These are phyloP conservation scores for Xestia sexstrigata DNA, from an alignment of 2,888 invertebrate species.

Conservation along the genomic window DNA sequence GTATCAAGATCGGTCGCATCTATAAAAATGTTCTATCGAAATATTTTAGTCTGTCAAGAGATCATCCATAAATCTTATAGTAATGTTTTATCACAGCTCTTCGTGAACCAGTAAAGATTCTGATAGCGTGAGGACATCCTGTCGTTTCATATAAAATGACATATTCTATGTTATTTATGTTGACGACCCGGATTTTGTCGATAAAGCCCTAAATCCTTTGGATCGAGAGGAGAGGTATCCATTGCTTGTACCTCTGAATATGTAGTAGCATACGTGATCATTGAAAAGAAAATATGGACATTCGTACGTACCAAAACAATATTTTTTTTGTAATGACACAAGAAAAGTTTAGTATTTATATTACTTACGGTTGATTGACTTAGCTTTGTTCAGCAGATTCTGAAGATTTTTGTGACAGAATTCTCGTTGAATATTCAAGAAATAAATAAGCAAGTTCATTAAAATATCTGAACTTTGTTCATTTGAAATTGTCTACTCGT, in stretches of 20 bases:
- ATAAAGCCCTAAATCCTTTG: slow-evolving; percentile 36
- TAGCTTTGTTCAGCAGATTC: slow-evolving; percentile 7
- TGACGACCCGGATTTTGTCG: slow-evolving; percentile 40
- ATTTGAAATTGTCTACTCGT: not conserved
- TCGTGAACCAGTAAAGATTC: slow-evolving; percentile 51
- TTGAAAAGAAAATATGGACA: slow-evolving; percentile 11
- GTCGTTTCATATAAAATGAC: slow-evolving; percentile 47
- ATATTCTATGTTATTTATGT: slow-evolving; percentile 60
- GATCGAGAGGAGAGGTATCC: slow-evolving; percentile 17
- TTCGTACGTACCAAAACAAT: slow-evolving; percentile 20
- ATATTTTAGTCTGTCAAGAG: slow-evolving; percentile 47
- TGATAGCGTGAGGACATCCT: slow-evolving; percentile 59
- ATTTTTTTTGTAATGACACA: slow-evolving; percentile 16
- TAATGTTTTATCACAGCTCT: slow-evolving; percentile 52
- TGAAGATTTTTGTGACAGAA: slow-evolving; percentile 20
- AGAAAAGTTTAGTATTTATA: not conserved
- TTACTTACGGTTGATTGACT: slow-evolving; percentile 22
- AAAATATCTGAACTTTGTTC: slow-evolving; percentile 10
- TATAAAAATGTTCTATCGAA: slow-evolving; percentile 29
- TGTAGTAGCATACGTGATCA: slow-evolving; percentile 34
- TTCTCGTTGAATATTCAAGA: slow-evolving; percentile 12
- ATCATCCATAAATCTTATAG: slow-evolving; percentile 55
- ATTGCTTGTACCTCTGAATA: slow-evolving; percentile 31
- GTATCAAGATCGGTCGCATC: slow-evolving; percentile 24
- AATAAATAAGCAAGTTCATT: slow-evolving; percentile 28